phyloP scores from a whole-genome alignment of 2,113 vertebrate genomes.

The Callospermophilus lateralis region DNA sequence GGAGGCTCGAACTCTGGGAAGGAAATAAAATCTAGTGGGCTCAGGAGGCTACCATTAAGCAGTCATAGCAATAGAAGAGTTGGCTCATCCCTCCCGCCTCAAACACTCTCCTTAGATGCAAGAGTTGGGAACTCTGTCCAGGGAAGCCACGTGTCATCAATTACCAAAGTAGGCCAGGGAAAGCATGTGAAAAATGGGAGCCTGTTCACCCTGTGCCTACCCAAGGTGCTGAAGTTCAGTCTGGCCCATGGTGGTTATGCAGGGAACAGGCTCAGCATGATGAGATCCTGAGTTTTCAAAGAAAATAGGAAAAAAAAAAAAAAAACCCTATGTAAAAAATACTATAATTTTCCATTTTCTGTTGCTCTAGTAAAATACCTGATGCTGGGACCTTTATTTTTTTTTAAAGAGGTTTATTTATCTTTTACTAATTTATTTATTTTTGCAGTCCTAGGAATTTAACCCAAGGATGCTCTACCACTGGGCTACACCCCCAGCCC shows the following conservation, averaged over 20 bases:
- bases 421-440: too few species aligned
- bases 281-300: constrained; percentile 5
- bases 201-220: accelerated
- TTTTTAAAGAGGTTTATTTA: neutral
- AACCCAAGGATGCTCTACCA: too few species aligned
- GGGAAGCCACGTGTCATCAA: neutral
- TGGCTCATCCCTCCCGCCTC: neutral
- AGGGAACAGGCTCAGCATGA: neutral
- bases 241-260: neutral
- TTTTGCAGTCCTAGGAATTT: too few species aligned
- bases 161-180: neutral
- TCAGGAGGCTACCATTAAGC: neutral
- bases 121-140: neutral
- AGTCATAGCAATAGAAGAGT: neutral
- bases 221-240: neutral
- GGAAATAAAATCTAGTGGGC: neutral
- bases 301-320: neutral
- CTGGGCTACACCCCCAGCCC: too few species aligned
- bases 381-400: neutral
- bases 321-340: neutral
- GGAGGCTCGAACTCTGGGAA: neutral
- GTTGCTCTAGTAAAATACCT: neutral
- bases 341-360: neutral
- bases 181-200: neutral
- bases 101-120: neutral